These are phyloP conservation scores for Aspidoscelis tigris DNA, from an alignment of 2,113 vertebrate genomes.

Conservation along the genomic window DNA sequence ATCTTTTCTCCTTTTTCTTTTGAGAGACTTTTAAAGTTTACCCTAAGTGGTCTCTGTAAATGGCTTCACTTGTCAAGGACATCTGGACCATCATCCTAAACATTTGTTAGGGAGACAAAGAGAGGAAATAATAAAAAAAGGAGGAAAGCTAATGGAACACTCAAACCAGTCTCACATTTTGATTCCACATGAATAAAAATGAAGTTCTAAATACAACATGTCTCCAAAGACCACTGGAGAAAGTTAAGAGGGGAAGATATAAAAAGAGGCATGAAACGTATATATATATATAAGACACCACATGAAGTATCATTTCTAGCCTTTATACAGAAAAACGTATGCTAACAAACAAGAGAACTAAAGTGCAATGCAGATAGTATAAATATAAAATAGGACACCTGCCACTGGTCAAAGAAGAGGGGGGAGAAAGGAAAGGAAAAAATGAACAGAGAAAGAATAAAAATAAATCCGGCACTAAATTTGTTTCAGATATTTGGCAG, in stretches of 20 bases:
- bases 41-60: background rate
- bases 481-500: background rate
- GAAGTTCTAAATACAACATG: background rate
- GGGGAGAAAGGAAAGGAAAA: too few species aligned
- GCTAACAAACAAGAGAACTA: background rate
- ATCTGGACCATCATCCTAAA: background rate
- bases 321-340: background rate
- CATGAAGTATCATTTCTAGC: background rate
- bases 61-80: background rate
- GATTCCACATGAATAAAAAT: constrained; percentile 17
- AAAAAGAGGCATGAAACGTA: background rate
- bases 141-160: background rate
- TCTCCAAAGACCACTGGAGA: background rate
- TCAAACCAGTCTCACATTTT: constrained; percentile 7
- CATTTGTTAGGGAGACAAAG: background rate
- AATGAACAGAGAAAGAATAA: too few species aligned
- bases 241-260: background rate
- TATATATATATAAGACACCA: background rate
- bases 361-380: background rate
- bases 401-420: background rate
- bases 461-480: too few species aligned
- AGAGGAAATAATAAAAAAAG: background rate
- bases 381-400: background rate
- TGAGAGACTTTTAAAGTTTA: background rate
- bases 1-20: background rate